Base-by-base conservation (phyloP, 1,140 invertebrate species). In the Lamellibrachia luymesi region DNA sequence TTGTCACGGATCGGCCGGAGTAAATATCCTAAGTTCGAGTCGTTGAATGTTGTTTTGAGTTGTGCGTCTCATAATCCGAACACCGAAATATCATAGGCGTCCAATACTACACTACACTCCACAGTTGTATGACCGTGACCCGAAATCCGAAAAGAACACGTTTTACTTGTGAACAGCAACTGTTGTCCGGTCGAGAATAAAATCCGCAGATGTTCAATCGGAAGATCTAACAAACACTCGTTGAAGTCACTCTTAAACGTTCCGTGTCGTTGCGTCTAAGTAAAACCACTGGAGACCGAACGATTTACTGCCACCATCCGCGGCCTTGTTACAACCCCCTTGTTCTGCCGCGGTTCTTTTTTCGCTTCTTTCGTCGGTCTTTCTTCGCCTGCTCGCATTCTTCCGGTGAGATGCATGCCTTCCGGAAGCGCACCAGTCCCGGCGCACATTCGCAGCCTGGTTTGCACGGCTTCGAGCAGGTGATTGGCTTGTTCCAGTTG, bases 391-490 rank as follows among this genome's bases (percentile, higher is more conserved):
- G 80, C 25, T 95, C 95, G 92, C 96, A 96, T 8, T 94, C 94
- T 17, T 94, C 94, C 90, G 95, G 93, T 17, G 93, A 93, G 50
- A 96, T 95, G 93, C 96, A 96, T 92, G 93, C 94, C 64, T 95
- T 95, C 27, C 95, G 94, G 90, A 96, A 95, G 92, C 95, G 95
- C 1, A 96, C 96, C 17, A 94, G 93, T n/a, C 95, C 95, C 25
- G 93, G 92, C 2, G 94, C 94, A 94, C 96, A 96, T 90, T 95
- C 94, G 93, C 96, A 96, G 17, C 95, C 96, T 1, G 95, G 93
- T n/a, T 94, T 93, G 92, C 96, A 96, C 25, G 94, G 94, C 27
- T 95, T 95, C 49, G 92, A 49, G 91, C 95, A 94, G 91, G 95
- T 95, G 0, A 94, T 92, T 51, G 94, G n/a, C 17, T 93, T 94